phyloP scores from a whole-genome alignment of 2,797 vertebrate species.

The Periophthalmus magnuspinnatus region DNA sequence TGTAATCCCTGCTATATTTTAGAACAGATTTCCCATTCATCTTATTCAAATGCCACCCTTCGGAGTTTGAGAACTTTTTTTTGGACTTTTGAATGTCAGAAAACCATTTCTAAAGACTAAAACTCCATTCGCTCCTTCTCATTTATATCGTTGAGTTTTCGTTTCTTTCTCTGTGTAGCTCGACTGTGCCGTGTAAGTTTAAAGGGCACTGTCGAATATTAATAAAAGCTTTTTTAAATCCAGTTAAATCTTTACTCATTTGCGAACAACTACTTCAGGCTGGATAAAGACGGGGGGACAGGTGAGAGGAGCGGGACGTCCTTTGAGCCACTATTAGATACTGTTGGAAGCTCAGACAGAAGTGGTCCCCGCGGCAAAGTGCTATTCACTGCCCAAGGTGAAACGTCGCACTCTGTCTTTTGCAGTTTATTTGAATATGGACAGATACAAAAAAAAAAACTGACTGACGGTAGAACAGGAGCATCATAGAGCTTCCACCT shows the following conservation, averaged over 20 bases:
- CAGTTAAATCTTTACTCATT: conserved; percentile 47
- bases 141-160: conserved; percentile 38
- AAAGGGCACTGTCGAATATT: conserved; percentile 54
- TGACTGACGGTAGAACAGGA: too few relatives aligned
- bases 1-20: conserved; percentile 16
- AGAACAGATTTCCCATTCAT: conserved; percentile 1
- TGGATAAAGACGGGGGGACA: conserved; percentile 11
- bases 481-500: too few relatives aligned
- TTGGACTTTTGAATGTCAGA: background rate
- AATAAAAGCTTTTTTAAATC: conserved; percentile 35
- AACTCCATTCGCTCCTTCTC: conserved; percentile 10
- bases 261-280: conserved; percentile 33
- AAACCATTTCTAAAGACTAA: conserved; percentile 13
- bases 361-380: conserved; percentile 33
- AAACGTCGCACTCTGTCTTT: conserved; percentile 15
- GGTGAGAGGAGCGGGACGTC: conserved; percentile 20
- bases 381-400: conserved; percentile 43
- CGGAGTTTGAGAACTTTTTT: conserved; percentile 13
- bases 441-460: too few relatives aligned
- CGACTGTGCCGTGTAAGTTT: conserved; percentile 42
- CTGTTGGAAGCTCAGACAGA: conserved; percentile 50
- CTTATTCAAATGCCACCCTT: conserved; percentile 5
- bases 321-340: conserved; percentile 52
- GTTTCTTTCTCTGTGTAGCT: conserved; percentile 18
- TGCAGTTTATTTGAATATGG: too few relatives aligned